phyloP scores from a whole-genome alignment of 2,797 vertebrate genomes.

The Melanotaenia pygmaea region DNA sequence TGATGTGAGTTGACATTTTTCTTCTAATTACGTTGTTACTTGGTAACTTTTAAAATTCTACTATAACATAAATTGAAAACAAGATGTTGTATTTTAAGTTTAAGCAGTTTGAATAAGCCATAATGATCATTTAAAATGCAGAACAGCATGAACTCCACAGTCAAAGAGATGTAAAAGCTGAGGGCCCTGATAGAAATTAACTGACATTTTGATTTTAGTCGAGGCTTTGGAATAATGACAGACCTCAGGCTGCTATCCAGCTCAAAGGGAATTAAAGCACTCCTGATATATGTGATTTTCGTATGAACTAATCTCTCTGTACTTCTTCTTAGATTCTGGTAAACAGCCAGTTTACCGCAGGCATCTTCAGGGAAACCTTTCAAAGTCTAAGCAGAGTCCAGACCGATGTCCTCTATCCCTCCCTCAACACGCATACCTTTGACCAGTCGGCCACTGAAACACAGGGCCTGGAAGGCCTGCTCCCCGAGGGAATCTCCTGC shows the following conservation, averaged over 20 bases:
- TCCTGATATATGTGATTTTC: slow-evolving; percentile 45
- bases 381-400: slow-evolving; percentile 84
- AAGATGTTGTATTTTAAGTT: slow-evolving; percentile 5
- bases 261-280: slow-evolving; percentile 36
- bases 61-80: not conserved
- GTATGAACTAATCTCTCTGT: slow-evolving; percentile 44
- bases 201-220: slow-evolving; percentile 53
- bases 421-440: slow-evolving; percentile 89
- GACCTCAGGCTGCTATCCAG: slow-evolving; percentile 37
- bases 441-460: slow-evolving; percentile 74
- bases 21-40: not conserved
- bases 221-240: slow-evolving; percentile 45
- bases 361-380: slow-evolving; percentile 92
- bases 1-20: not conserved
- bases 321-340: slow-evolving; percentile 86
- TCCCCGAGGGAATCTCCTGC: slow-evolving; percentile 84
- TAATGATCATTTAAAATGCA: slow-evolving; percentile 24
- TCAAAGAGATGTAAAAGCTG: slow-evolving; percentile 24
- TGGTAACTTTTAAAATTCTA: not conserved
- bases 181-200: slow-evolving; percentile 49
- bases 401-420: slow-evolving; percentile 93
- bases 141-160: slow-evolving; percentile 11
- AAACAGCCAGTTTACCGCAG: slow-evolving; percentile 95
- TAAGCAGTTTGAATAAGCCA: slow-evolving; percentile 7
- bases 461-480: slow-evolving; percentile 78